A percentile compares a stretch with the other conserved stretches of the same genome.
These are phyloP conservation scores for Pseudolycoriella hygida DNA, from an alignment of 2,888 invertebrate species.

Conservation along the genomic window DNA sequence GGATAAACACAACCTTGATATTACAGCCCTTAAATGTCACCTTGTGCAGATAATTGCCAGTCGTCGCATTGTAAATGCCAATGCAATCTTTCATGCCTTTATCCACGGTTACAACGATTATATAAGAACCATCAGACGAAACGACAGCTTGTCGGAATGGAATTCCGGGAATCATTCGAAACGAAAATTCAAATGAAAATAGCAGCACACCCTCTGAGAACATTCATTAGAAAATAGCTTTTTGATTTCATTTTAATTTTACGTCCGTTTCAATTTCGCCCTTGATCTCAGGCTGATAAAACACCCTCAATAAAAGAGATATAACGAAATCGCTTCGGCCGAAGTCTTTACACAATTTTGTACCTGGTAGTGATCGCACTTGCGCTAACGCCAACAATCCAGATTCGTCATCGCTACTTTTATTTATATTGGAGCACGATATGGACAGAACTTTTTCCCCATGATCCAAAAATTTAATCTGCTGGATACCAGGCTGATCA, in stretches of 20 bases:
- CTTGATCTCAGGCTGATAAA: no score
- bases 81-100: slow-evolving; percentile 66
- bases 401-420: slow-evolving; percentile 43
- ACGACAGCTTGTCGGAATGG: slow-evolving; percentile 61
- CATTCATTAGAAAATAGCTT: background rate
- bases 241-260: no score
- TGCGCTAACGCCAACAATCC: slow-evolving; percentile 44
- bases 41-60: slow-evolving; percentile 41
- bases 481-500: slow-evolving; percentile 44
- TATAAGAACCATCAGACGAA: slow-evolving; percentile 61
- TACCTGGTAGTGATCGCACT: slow-evolving; percentile 57
- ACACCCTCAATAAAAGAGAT: no score
- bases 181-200: slow-evolving; percentile 68
- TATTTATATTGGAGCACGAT: slow-evolving; percentile 23
- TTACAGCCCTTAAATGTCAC: slow-evolving; percentile 32
- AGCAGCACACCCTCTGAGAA: slow-evolving; percentile 49
- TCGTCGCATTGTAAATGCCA: slow-evolving; percentile 65
- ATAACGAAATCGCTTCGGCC: background rate
- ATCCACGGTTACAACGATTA: slow-evolving; percentile 67
- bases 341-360: no score
- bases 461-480: slow-evolving; percentile 27
- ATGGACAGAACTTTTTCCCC: slow-evolving; percentile 27
- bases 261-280: no score
- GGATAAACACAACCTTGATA: slow-evolving; percentile 32
- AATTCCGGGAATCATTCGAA: slow-evolving; percentile 48